Conservation (phyloP, 2,113 vertebrate genomes). For the Heloderma charlesbogerti region DNA sequence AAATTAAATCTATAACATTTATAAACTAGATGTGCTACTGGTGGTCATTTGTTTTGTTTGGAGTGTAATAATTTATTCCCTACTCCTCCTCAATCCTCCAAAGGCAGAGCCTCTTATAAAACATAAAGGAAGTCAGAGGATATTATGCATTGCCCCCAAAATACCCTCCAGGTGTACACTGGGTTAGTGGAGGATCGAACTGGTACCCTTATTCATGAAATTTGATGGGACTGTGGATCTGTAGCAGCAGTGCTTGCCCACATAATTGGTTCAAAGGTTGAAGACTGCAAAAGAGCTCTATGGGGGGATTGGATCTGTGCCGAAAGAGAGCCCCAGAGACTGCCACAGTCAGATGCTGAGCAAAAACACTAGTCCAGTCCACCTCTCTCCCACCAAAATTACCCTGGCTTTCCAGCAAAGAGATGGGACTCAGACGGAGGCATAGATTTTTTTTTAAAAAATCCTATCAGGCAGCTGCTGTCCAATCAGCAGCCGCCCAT, state of each 20-base stretch:
- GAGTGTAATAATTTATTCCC: background rate
- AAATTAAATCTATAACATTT: no score
- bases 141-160: background rate
- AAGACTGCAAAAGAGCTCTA: background rate
- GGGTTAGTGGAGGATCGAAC: background rate
- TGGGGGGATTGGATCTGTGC: background rate
- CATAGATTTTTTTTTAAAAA: background rate
- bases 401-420: background rate
- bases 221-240: background rate
- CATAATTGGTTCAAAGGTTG: background rate
- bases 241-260: background rate
- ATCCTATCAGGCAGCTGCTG: background rate
- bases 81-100: background rate
- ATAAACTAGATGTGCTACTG: no score
- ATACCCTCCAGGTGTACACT: background rate
- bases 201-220: background rate
- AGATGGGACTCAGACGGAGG: background rate
- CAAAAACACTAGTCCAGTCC: background rate
- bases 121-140: background rate
- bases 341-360: background rate
- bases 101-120: background rate
- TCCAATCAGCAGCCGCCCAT: background rate
- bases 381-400: no score
- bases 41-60: no score
- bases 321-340: background rate